Percentiles rank a stretch among this genome's conserved stretches.
Evolutionary conservation across 2,797 vertebrate genomes (phyloP).

Genomic region (Oreortyx pictus): DNA sequence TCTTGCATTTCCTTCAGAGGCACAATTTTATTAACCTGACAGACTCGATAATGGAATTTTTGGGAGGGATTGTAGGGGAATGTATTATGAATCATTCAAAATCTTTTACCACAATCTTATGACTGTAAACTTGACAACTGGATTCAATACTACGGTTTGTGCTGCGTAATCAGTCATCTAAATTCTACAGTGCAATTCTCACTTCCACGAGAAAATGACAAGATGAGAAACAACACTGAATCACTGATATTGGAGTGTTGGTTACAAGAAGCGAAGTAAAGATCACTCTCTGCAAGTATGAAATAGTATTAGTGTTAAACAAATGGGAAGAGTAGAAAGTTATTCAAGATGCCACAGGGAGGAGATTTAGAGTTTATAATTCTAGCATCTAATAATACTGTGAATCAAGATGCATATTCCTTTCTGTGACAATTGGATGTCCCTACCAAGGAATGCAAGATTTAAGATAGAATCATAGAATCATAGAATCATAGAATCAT

Average conservation of each 20-base stretch:
- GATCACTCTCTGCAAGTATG: neutral
- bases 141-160: neutral
- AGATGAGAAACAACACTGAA: neutral
- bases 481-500: too few species aligned
- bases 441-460: neutral
- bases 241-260: neutral
- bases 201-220: neutral
- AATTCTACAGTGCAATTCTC: neutral
- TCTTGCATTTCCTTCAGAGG: neutral
- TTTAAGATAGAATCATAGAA: too few species aligned
- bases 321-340: neutral
- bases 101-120: neutral
- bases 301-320: neutral
- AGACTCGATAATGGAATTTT: neutral
- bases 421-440: neutral
- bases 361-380: neutral
- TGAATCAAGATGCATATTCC: neutral
- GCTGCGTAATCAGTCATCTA: neutral
- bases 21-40: neutral
- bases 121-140: neutral
- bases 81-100: neutral
- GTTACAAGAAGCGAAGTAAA: neutral
- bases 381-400: neutral
- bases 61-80: neutral
- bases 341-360: neutral